Base-by-base conservation (phyloP, 2,797 vertebrate genomes). In the Amniataba percoides region DNA sequence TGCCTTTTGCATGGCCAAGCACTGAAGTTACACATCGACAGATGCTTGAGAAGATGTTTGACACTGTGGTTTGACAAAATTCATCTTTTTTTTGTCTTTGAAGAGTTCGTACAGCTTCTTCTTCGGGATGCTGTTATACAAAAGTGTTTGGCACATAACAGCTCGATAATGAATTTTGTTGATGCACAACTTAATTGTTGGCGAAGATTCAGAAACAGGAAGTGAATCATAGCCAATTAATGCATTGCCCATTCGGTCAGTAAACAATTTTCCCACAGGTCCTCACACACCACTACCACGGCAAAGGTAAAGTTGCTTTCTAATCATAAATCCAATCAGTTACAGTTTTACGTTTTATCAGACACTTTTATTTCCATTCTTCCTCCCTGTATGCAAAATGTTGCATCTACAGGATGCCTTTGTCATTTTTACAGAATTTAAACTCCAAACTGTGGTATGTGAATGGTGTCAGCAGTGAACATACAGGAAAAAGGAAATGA, bases 321-420 rank as follows among this genome's bases (percentile, higher is more conserved):
- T 16, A 27, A 58, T 56, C 27, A 12, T 52, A n/a, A 40, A 14
- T 51, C n/a, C 3, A 27, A 23, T 60, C 12, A 25, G 23, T 74
- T 14, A 48, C 16, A 2, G 27, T 40, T 64, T 76, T 53, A 11
- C 53, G 14, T 57, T 21, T 51, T 21, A 45, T 34, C 9, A 34
- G 57, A 14, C 15, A 19, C 21, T 19, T 21, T 43, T 13, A 15
- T 25, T 49, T 21, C 31, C 14, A 9, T 52, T 46, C 39, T 46
- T n/a, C 14, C 60, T 53, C 10, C 34, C 1, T 60, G 7, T 15
- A 14, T 12, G 13, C 45, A 77, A 45, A 23, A 66, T 48, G 43
- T 53, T 72, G 68, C 56, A 73, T 72, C 70, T 51, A 46, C 15
- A 16, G 11, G 19, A 71, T 53, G 60, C 23, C 49, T 64, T 64